phyloP scores from a whole-genome alignment of 2,797 vertebrate genomes.

The Peromyscus eremicus region DNA sequence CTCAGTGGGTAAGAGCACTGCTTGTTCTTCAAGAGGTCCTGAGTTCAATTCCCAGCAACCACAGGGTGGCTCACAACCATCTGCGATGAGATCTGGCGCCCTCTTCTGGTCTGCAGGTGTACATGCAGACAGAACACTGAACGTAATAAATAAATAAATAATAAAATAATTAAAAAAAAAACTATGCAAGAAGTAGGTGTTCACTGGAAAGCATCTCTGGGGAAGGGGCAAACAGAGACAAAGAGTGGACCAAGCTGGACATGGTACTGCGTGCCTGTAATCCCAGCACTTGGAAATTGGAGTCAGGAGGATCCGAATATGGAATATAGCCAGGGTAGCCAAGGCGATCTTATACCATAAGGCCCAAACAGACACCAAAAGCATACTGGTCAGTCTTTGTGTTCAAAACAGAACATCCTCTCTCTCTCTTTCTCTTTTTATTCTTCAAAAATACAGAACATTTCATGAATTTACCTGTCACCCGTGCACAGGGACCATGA shows the following conservation, averaged over 20 bases:
- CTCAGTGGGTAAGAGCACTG: too few relatives aligned
- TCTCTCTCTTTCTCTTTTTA: not conserved
- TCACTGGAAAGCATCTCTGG: slow-evolving; percentile 38
- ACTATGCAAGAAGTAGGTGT: not conserved
- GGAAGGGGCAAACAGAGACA: not conserved
- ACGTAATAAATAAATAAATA: too few relatives aligned
- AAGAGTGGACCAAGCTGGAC: too few relatives aligned
- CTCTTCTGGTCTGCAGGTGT: too few relatives aligned
- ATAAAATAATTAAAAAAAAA: too few relatives aligned
- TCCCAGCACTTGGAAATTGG: too few relatives aligned
- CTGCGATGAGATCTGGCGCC: too few relatives aligned
- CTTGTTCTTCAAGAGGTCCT: too few relatives aligned
- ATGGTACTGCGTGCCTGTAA: not conserved
- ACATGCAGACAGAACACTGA: too few relatives aligned
- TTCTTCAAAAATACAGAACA: not conserved
- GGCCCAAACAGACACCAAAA: not conserved
- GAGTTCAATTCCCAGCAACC: too few relatives aligned
- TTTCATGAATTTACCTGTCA: not conserved
- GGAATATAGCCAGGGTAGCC: not conserved
- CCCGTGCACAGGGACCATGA: not conserved
- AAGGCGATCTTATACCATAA: not conserved
- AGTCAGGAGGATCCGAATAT: not conserved
- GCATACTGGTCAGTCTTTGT: not conserved
- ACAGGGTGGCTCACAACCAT: too few relatives aligned
- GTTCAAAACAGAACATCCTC: not conserved